These are phyloP conservation scores for Listronotus oregonensis DNA, from an alignment of 1,140 invertebrate species.

Conservation along the genomic window DNA sequence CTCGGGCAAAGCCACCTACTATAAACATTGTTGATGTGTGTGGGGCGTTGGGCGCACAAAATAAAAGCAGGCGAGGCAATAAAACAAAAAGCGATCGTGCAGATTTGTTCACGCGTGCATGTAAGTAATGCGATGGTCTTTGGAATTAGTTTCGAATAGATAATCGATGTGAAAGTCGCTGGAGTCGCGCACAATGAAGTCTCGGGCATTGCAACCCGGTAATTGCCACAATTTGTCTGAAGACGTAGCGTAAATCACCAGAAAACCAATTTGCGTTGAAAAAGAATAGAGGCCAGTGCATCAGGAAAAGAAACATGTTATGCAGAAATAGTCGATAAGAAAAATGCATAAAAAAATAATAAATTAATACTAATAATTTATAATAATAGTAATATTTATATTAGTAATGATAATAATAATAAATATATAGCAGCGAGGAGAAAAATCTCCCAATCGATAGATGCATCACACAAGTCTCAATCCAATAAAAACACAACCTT, in stretches of 20 bases:
- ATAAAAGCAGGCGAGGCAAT: conserved; percentile 41
- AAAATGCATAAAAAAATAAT: too few relatives aligned
- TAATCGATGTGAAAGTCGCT: conserved; percentile 46
- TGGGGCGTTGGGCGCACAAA: conserved; percentile 41
- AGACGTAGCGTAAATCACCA: background rate
- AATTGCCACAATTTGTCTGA: conserved; percentile 5
- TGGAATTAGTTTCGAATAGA: conserved; percentile 44
- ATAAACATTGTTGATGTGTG: conserved; percentile 49
- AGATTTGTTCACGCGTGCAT: conserved; percentile 52
- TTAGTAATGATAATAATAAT: too few relatives aligned
- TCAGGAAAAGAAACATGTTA: background rate
- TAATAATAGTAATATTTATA: too few relatives aligned
- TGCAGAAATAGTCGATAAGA: too few relatives aligned
- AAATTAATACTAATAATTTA: too few relatives aligned
- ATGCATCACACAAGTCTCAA: too few relatives aligned
- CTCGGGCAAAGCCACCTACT: conserved; percentile 46
- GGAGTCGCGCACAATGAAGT: conserved; percentile 15
- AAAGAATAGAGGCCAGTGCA: background rate
- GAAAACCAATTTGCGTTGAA: background rate
- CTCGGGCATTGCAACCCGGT: background rate
- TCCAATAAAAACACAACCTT: too few relatives aligned
- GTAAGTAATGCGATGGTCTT: conserved; percentile 41
- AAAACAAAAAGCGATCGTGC: conserved; percentile 38
- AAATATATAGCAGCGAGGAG: too few relatives aligned
- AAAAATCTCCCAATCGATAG: too few relatives aligned